Conservation (phyloP, 2,888 invertebrate genomes). For the Ashinkailepas kermadecensis region DNA sequence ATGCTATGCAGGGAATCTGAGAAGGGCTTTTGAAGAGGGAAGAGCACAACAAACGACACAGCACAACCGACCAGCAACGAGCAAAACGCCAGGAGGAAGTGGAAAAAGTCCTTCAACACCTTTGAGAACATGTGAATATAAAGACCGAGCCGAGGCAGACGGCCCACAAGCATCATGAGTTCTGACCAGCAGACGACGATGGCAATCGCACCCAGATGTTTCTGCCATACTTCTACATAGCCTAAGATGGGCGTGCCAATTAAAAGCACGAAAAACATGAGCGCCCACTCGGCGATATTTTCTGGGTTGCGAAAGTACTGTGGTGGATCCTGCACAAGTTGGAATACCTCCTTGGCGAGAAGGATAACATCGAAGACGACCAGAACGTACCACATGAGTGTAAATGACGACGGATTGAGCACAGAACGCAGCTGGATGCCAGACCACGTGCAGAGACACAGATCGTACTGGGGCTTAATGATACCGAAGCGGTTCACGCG, state of each 20-base stretch:
- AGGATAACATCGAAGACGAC: slow-evolving; percentile 47
- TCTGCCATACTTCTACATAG: slow-evolving; percentile 65
- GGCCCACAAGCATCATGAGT: slow-evolving; percentile 73
- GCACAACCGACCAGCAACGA: slow-evolving; percentile 73
- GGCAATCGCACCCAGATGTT: slow-evolving; percentile 72
- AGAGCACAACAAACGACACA: slow-evolving; percentile 70
- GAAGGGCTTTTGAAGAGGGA: slow-evolving; percentile 50
- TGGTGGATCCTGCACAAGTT: slow-evolving; percentile 62
- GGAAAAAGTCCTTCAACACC: slow-evolving; percentile 63
- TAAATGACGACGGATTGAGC: background rate
- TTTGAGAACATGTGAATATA: slow-evolving; percentile 56
- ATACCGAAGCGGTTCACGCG: too few relatives aligned
- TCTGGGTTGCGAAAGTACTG: slow-evolving; percentile 73
- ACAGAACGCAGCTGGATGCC: background rate
- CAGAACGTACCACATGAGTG: slow-evolving; percentile 26
- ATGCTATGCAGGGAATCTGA: slow-evolving; percentile 39
- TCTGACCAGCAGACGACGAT: slow-evolving; percentile 75
- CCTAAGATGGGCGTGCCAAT: slow-evolving; percentile 38
- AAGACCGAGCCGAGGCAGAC: slow-evolving; percentile 76
- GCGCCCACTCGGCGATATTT: slow-evolving; percentile 73
- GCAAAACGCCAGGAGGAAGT: slow-evolving; percentile 70
- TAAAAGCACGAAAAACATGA: slow-evolving; percentile 61
- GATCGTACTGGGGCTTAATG: background rate
- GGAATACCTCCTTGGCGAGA: slow-evolving; percentile 71
- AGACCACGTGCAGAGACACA: background rate